phyloP scores from a whole-genome alignment of 2,797 vertebrate species.

The Chloroceryle amazona region DNA sequence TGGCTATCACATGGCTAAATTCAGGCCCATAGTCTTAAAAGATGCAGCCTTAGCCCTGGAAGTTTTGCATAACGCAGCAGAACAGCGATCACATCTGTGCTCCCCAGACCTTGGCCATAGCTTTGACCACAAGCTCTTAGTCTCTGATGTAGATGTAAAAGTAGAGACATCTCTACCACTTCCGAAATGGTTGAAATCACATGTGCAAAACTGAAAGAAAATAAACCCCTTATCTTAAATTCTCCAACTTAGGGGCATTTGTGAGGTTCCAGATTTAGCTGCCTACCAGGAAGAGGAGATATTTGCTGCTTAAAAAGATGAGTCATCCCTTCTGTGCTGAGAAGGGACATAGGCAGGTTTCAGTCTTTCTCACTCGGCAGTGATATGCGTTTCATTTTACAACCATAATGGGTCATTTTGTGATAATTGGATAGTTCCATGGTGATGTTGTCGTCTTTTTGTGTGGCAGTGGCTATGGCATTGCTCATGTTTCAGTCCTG shows the following conservation, averaged over 20 bases:
- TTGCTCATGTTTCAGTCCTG: rapidly evolving
- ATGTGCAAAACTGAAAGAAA: neutral
- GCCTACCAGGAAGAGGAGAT: neutral
- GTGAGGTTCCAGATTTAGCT: neutral
- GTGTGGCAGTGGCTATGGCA: rapidly evolving
- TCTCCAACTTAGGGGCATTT: neutral
- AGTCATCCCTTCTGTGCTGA: neutral
- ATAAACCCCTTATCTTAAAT: neutral
- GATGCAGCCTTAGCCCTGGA: rapidly evolving
- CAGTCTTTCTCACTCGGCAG: neutral
- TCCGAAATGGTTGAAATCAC: neutral
- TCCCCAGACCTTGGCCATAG: neutral
- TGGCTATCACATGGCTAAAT: neutral
- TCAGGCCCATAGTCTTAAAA: neutral
- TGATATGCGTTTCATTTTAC: neutral
- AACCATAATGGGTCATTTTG: neutral
- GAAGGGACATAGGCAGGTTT: neutral
- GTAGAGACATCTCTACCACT: neutral
- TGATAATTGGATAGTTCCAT: neutral
- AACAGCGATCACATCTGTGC: rapidly evolving
- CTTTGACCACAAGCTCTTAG: neutral
- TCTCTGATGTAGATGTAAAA: neutral
- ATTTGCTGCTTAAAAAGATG: neutral
- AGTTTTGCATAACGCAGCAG: neutral
- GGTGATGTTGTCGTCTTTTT: rapidly evolving